Evolutionary conservation across 2,797 vertebrate species (phyloP).

Genomic region (Caiman crocodilus): DNA sequence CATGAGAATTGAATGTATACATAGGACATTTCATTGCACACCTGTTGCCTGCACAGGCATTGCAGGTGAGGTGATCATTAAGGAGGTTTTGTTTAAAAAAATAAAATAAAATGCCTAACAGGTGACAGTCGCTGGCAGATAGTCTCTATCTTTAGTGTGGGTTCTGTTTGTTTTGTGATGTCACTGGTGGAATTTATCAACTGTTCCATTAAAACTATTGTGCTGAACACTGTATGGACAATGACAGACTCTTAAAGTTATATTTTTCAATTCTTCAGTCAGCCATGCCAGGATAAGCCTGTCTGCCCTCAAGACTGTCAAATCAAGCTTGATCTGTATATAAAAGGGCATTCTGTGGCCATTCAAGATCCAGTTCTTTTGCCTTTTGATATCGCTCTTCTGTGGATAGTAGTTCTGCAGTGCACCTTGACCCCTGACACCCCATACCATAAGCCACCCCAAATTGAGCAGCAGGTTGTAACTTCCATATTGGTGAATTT

Average conservation of each 20-base stretch:
- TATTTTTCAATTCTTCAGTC: neutral
- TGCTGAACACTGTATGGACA: neutral
- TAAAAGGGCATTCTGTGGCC: neutral
- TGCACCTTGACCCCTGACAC: neutral
- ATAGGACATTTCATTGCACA: neutral
- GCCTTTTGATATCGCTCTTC: neutral
- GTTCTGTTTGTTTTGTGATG: neutral
- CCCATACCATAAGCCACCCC: neutral
- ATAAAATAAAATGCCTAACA: neutral
- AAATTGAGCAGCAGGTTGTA: neutral
- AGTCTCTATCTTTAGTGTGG: neutral
- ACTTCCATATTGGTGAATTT: neutral
- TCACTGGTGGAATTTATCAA: neutral
- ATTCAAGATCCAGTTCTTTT: neutral
- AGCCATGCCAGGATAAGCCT: neutral
- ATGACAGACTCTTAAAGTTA: neutral
- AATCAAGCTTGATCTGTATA: neutral
- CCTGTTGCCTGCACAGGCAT: neutral
- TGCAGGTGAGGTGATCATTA: neutral
- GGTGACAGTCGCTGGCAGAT: neutral
- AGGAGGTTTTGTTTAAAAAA: neutral
- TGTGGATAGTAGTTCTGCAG: neutral
- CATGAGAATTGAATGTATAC: neutral
- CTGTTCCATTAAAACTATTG: neutral
- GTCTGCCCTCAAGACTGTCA: neutral